Evolutionary conservation across 2,797 vertebrate genomes (phyloP), one percentile per base, ranked within the genome.

Genomic region (Furcifer pardalis): DNA sequence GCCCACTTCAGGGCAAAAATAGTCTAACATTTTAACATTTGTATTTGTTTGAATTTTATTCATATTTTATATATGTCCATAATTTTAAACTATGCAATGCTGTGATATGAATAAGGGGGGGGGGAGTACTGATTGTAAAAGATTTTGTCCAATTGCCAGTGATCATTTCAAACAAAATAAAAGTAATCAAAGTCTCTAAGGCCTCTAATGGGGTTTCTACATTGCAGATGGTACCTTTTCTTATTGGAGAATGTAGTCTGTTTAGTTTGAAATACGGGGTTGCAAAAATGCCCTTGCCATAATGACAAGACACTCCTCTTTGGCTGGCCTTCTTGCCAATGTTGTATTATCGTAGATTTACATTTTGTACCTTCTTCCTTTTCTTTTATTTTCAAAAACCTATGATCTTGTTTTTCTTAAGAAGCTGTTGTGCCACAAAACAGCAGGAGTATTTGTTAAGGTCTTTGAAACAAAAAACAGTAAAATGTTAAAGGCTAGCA

Each of bases 91-190:
- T n/a, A n/a, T n/a, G n/a, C n/a, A n/a, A n/a, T n/a, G n/a, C n/a
- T n/a, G n/a, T n/a, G n/a, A n/a, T n/a, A n/a, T n/a, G n/a, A n/a
- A n/a, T n/a, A n/a, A n/a, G n/a, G n/a, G n/a, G n/a, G n/a, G n/a
- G n/a, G n/a, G n/a, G n/a, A n/a, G n/a, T n/a, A n/a, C n/a, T n/a
- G n/a, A n/a, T n/a, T n/a, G 59, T 82, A 32, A 49, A 75, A 52
- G 15, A 25, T 21, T 49, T 74, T 4, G 32, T 46, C 72, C 63
- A 35, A 49, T 40, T 71, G 19, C n/a, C 17, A 8, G 23, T 37
- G n/a, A 15, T 59, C 40, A 46, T 78, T 77, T 62, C 65, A 84
- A 32, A 81, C 72, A 74, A 73, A 69, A 77, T 86, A 81, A 69
- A 69, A 37, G n/a, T 21, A 46, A 65, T 25, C 25, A 30, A 71